Conservation (phyloP, 2,113 vertebrate species). For the Rutilus rutilus region DNA sequence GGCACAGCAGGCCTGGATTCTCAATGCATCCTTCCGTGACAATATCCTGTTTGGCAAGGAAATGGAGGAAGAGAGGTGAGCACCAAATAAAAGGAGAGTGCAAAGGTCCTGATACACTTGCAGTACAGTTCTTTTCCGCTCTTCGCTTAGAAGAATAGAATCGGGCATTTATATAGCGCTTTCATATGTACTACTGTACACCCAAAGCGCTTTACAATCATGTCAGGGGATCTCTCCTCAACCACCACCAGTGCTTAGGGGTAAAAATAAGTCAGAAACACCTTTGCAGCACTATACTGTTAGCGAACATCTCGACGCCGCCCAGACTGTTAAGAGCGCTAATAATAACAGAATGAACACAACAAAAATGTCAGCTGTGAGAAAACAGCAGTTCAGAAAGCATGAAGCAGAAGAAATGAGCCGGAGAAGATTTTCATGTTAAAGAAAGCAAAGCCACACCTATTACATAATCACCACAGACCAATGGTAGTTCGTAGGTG, state of each 20-base stretch:
- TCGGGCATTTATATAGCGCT: no score
- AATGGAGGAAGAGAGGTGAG: slow-evolving; percentile 89
- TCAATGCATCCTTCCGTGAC: slow-evolving; percentile 87
- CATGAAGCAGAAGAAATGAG: no score
- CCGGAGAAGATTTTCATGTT: no score
- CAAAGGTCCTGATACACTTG: background rate
- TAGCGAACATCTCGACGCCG: background rate
- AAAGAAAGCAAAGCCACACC: background rate
- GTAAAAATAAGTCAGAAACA: background rate
- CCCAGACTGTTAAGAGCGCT: background rate
- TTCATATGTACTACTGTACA: no score
- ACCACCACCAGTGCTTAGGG: no score
- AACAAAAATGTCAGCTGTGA: no score
- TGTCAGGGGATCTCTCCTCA: no score
- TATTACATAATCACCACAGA: background rate
- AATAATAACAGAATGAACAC: no score
- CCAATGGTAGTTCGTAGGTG: background rate
- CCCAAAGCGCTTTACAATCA: no score
- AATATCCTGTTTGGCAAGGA: slow-evolving; percentile 93
- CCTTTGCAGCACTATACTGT: background rate
- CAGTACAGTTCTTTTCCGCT: background rate
- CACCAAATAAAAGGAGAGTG: background rate
- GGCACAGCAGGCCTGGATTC: slow-evolving; percentile 94
- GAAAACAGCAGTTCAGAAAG: no score
- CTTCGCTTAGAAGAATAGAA: no score